Evolutionary conservation across 2,797 vertebrate genomes (phyloP), one percentile per base, ranked within the genome.

Genomic region (Orestias chungarensis): DNA sequence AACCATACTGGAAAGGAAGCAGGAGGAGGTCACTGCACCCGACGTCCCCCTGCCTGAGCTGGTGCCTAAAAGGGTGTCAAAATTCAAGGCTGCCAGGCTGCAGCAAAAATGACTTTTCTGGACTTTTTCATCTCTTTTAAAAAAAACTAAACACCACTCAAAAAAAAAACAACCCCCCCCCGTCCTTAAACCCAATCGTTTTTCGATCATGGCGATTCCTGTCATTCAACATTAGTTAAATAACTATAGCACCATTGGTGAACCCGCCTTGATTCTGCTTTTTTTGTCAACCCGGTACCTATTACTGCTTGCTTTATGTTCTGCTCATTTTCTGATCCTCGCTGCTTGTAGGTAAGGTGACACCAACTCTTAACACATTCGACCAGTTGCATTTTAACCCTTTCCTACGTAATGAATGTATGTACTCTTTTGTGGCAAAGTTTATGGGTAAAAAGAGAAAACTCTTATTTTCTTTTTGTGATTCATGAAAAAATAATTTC

Each of bases 61-160:
- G 71, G 82, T 89, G 17, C 66, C 84, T 0, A 98, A 96, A 77
- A 95, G 96, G 81, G 93, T 99, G 85, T 99, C 97, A 1, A 99
- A 97, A 88, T 99, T 99, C 92, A 98, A 96, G 95, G 97, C 97
- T 84, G 93, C 96, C 88, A 93, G 97, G 82, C 88, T 98, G 93
- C 96, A 96, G 66, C 95, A 97, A 87, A 95, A 93, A 74, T 95
- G 86, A 95, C 74, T 35, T 55, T 73, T 15, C 23, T 27, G 18
- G 25, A 7, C 67, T 33, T 29, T 0, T 68, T 78, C 77, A 18
- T 80, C 38, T 78, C 72, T 46, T 70, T 67, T 68, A 40, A 42
- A 40, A 54, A 52, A 14, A 75, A 71, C 73, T 10, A 62, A 66
- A 79, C 52, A n/a, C n/a, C n/a, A n/a, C n/a, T n/a, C n/a, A 67